Evolutionary conservation across 2,888 invertebrate genomes (phyloP).

Genomic region (Argynnis bischoffii): DNA sequence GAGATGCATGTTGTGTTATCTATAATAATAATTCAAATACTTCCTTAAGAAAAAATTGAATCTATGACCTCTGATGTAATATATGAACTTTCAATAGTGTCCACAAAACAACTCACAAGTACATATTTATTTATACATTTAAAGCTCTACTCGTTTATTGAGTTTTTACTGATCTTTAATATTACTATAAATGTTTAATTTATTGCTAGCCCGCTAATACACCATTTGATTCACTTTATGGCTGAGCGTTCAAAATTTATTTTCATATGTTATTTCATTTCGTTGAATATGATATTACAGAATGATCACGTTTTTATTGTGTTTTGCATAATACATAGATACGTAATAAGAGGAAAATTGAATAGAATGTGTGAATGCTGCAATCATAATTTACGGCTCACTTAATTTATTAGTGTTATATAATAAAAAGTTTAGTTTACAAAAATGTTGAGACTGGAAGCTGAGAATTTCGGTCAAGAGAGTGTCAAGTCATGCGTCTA

Average conservation of each 20-base stretch:
- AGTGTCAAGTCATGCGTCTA: constrained; percentile 36
- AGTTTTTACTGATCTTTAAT: constrained; percentile 74
- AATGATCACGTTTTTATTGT: constrained; percentile 64
- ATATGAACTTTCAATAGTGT: constrained; percentile 7
- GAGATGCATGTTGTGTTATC: no score
- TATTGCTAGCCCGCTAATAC: constrained; percentile 69
- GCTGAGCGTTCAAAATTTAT: constrained; percentile 65
- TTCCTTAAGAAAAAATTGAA: not conserved
- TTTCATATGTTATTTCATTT: constrained; percentile 70
- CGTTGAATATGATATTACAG: constrained; percentile 66
- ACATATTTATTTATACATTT: constrained; percentile 53
- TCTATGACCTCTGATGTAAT: constrained; percentile 3
- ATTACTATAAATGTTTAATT: constrained; percentile 75
- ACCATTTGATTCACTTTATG: constrained; percentile 74
- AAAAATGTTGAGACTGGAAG: constrained; percentile 31
- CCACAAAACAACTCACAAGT: constrained; percentile 54
- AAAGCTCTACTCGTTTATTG: constrained; percentile 59
- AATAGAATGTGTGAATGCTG: constrained; percentile 36
- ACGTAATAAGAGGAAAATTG: constrained; percentile 40
- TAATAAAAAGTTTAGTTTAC: constrained; percentile 31
- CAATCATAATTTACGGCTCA: constrained; percentile 38
- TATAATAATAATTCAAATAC: no score
- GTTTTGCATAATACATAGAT: constrained; percentile 53
- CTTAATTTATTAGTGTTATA: constrained; percentile 35
- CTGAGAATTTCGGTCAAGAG: constrained; percentile 37